Conservation (phyloP, 2,888 invertebrate genomes). For the Sinopyrophorus schimmeli region DNA sequence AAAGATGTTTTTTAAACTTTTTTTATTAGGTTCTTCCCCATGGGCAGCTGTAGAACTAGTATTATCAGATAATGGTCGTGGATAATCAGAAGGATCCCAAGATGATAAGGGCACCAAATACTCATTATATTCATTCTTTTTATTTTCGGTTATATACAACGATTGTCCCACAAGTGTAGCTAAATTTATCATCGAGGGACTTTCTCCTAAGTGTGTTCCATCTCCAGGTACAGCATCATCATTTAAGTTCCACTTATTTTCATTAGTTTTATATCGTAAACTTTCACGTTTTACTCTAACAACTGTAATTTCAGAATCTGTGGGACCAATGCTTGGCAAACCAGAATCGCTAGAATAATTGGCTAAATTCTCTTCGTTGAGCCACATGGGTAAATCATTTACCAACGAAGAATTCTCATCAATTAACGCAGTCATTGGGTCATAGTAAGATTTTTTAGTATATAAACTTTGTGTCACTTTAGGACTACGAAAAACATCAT, state of each 20-base stretch:
- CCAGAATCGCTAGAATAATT: constrained; percentile 26
- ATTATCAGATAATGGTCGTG: constrained; percentile 39
- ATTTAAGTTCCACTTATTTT: constrained; percentile 56
- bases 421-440: constrained; percentile 31
- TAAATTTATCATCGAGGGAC: constrained; percentile 63
- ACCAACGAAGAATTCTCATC: constrained; percentile 1
- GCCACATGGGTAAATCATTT: constrained; percentile 38
- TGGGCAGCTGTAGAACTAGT: too few species aligned
- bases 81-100: constrained; percentile 57
- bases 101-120: constrained; percentile 62
- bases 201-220: constrained; percentile 61
- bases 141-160: constrained; percentile 34
- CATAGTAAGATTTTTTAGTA: constrained; percentile 44
- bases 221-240: constrained; percentile 59
- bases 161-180: constrained; percentile 59
- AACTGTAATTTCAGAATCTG: constrained; percentile 65
- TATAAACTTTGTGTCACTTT: constrained; percentile 26
- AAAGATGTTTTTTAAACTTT: too few species aligned
- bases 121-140: constrained; percentile 54
- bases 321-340: constrained; percentile 55
- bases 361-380: constrained; percentile 41
- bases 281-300: constrained; percentile 57
- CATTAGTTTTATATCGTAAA: constrained; percentile 47
- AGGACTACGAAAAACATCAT: constrained; percentile 42
- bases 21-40: too few species aligned